phyloP scores from a whole-genome alignment of 2,113 vertebrate genomes.

The Paralichthys olivaceus region DNA sequence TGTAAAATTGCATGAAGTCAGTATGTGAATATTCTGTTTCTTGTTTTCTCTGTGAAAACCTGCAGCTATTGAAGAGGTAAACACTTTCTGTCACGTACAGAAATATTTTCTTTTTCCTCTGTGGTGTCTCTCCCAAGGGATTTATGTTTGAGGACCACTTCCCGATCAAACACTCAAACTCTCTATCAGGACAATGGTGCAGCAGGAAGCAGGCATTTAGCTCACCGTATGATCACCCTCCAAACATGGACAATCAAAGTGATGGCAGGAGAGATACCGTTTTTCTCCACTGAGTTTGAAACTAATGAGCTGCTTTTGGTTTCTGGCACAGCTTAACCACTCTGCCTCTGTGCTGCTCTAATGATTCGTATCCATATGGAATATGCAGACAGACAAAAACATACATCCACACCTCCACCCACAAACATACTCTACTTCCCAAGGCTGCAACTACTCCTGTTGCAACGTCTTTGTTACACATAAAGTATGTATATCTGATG shows the following conservation, averaged over 20 bases:
- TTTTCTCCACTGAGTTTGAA: background rate
- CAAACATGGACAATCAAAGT: background rate
- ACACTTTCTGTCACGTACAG: background rate
- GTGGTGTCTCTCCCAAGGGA: background rate
- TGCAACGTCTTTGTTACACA: background rate
- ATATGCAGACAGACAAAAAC: background rate
- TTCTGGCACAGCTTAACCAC: background rate
- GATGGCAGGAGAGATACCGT: background rate
- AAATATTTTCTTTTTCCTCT: background rate
- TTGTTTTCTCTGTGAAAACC: background rate
- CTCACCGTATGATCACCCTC: background rate
- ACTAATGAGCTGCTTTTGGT: conserved; percentile 2
- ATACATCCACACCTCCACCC: background rate
- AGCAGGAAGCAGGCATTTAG: background rate
- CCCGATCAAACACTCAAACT: background rate
- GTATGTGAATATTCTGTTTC: background rate
- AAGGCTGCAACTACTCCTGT: background rate
- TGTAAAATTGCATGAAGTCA: background rate
- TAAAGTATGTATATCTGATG: no score
- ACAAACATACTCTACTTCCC: background rate
- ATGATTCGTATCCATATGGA: background rate
- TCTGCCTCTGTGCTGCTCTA: background rate
- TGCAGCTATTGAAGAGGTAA: background rate
- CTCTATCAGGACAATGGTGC: background rate
- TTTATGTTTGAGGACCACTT: background rate